These are phyloP conservation scores for Tetramorium simillimum DNA, from an alignment of 1,140 invertebrate genomes.

Conservation along the genomic window DNA sequence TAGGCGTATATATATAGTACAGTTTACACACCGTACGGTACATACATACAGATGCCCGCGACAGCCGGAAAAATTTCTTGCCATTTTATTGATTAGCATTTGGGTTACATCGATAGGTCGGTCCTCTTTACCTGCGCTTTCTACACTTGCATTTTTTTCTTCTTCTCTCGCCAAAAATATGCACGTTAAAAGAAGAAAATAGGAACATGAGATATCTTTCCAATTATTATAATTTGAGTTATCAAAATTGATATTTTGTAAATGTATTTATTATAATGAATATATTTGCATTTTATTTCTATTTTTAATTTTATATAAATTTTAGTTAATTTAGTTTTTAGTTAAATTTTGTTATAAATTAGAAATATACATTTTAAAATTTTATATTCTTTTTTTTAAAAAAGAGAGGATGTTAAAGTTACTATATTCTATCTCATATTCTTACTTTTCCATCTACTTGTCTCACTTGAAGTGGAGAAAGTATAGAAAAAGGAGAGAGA, in stretches of 20 bases:
- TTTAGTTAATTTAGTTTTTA: background rate
- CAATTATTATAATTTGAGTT: background rate
- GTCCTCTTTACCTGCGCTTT: background rate
- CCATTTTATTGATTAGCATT: background rate
- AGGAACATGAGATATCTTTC: background rate
- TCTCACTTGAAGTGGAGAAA: background rate
- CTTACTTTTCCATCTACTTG: background rate
- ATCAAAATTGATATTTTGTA: background rate
- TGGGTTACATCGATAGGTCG: constrained; percentile 15
- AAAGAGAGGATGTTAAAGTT: background rate
- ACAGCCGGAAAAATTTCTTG: constrained; percentile 68
- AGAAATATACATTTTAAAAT: background rate
- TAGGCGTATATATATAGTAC: constrained; percentile 77
- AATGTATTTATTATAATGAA: background rate
- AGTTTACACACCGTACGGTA: constrained; percentile 83
- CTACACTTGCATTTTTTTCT: background rate
- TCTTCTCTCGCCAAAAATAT: background rate
- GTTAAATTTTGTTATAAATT: background rate
- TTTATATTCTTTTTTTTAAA: background rate
- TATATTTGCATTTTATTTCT: background rate
- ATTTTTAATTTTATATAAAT: background rate
- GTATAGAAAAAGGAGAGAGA: constrained; percentile 16
- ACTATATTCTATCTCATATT: background rate
- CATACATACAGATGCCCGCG: constrained; percentile 82
- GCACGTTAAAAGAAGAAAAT: background rate